Conservation (phyloP, 2,113 vertebrate genomes). For the Pampusana beccarii region DNA sequence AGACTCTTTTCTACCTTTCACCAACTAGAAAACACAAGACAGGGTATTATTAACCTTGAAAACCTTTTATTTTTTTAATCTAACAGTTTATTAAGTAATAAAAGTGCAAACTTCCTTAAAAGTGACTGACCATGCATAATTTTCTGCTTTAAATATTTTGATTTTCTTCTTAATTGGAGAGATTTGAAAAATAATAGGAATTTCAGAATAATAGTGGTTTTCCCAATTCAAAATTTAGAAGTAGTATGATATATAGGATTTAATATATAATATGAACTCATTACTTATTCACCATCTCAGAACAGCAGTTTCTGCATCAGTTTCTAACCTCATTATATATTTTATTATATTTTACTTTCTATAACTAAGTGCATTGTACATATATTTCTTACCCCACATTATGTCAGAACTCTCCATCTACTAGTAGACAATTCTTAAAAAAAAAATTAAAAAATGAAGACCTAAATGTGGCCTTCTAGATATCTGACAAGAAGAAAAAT, state of each 20-base stretch:
- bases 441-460: not conserved
- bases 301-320: not conserved
- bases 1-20: not conserved
- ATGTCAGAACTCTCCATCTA: not conserved
- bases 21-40: not conserved
- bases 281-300: not conserved
- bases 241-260: not conserved
- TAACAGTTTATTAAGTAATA: not conserved
- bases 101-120: not conserved
- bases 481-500: not conserved
- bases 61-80: not conserved
- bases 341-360: not conserved
- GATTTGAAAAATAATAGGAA: not conserved
- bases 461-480: not conserved
- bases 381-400: not conserved
- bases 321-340: not conserved
- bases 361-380: not conserved
- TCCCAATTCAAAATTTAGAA: not conserved
- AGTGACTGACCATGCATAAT: not conserved
- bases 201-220: not conserved
- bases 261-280: not conserved
- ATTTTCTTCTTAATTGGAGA: not conserved
- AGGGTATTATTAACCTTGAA: not conserved
- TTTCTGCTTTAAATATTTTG: not conserved
- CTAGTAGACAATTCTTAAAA: not conserved